These are phyloP conservation scores for Pristis pectinata DNA, from an alignment of 2,797 vertebrate genomes.

Conservation along the genomic window DNA sequence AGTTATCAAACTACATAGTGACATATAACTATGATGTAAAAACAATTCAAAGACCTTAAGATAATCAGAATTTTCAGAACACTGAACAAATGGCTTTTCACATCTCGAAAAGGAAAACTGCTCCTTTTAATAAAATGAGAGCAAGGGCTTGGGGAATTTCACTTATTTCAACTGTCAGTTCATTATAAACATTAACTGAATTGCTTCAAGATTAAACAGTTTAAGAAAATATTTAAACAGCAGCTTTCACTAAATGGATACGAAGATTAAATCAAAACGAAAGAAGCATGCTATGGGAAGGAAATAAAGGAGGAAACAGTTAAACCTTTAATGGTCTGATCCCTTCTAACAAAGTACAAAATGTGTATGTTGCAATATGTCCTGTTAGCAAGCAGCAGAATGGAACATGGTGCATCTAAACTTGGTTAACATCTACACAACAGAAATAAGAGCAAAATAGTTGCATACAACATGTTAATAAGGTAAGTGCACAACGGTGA, in stretches of 20 bases:
- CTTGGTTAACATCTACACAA: slow-evolving; percentile 8
- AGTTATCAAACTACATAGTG: background rate
- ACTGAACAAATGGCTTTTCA: background rate
- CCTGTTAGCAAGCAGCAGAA: slow-evolving; percentile 29
- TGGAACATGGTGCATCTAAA: background rate
- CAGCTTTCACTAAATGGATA: background rate
- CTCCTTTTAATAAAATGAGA: background rate
- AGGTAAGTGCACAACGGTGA: slow-evolving; percentile 17
- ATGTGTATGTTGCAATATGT: slow-evolving; percentile 1
- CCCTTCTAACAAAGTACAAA: slow-evolving; percentile 3
- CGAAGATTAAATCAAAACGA: background rate
- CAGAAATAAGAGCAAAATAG: background rate
- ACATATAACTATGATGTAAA: background rate
- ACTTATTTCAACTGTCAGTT: background rate
- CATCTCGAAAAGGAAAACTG: background rate
- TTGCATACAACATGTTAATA: background rate
- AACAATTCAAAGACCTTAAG: background rate
- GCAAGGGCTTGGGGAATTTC: background rate
- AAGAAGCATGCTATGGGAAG: background rate
- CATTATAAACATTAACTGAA: background rate
- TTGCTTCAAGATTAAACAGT: background rate
- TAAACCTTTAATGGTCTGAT: slow-evolving; percentile 5
- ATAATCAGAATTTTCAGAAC: background rate
- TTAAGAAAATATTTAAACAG: background rate
- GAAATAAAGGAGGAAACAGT: background rate